Percentiles rank a stretch among this genome's conserved stretches.
Evolutionary conservation across 2,888 invertebrate species (phyloP).

Genomic region (Hemaris fuciformis): DNA sequence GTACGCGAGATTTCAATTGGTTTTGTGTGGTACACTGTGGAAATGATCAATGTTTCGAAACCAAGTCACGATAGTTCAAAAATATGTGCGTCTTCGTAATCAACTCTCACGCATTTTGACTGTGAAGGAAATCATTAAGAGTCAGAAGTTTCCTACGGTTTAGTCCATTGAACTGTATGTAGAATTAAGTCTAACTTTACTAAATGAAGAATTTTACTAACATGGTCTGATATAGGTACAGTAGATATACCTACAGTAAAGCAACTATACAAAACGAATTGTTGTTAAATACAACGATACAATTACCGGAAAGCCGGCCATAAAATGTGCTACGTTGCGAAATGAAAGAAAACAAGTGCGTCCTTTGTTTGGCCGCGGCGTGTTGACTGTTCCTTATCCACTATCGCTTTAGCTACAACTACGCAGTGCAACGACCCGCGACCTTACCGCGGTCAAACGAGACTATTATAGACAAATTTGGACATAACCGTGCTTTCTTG

Average conservation of each 20-base stretch:
- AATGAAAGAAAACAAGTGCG: conserved; percentile 70
- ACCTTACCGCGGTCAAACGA: conserved; percentile 36
- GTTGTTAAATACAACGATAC: conserved; percentile 14
- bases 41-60: too few species aligned
- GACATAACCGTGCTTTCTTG: not conserved
- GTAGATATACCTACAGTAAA: not conserved
- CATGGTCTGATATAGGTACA: too few species aligned
- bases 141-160: too few species aligned
- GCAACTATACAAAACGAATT: not conserved
- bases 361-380: conserved; percentile 65
- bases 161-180: too few species aligned
- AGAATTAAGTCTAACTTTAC: too few species aligned
- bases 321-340: conserved; percentile 62
- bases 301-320: conserved; percentile 45
- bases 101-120: too few species aligned
- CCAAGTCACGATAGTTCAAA: too few species aligned
- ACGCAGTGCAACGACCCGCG: conserved; percentile 58
- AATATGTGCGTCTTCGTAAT: too few species aligned
- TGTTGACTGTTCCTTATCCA: conserved; percentile 77
- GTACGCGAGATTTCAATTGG: too few species aligned
- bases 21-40: too few species aligned
- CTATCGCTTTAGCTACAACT: conserved; percentile 72
- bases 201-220: too few species aligned
- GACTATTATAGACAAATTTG: not conserved
- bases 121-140: too few species aligned